phyloP scores from a whole-genome alignment of 2,113 vertebrate genomes.

The Zingel zingel region DNA sequence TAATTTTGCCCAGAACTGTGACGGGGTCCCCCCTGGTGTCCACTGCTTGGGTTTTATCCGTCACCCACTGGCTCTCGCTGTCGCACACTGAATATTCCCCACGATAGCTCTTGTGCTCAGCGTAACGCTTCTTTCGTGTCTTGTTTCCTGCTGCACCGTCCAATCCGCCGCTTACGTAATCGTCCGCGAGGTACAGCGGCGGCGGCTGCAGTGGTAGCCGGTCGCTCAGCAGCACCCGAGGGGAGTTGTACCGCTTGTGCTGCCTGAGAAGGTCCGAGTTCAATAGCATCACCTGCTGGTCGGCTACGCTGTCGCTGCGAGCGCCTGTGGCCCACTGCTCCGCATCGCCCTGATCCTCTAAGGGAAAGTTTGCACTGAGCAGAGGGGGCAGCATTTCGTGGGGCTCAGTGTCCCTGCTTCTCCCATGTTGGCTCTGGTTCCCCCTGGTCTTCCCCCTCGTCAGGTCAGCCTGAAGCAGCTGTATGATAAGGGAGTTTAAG shows the following conservation, averaged over 20 bases:
- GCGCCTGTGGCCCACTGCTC: slow-evolving; percentile 67
- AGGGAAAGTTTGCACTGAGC: slow-evolving; percentile 36
- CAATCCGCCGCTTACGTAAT: slow-evolving; percentile 83
- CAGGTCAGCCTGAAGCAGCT: slow-evolving; percentile 96
- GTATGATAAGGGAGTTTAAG: slow-evolving; percentile 95
- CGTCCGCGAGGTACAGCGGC: slow-evolving; percentile 91
- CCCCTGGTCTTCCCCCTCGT: slow-evolving; percentile 84
- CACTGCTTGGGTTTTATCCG: slow-evolving; percentile 91
- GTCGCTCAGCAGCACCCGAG: slow-evolving; percentile 93
- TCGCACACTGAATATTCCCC: slow-evolving; percentile 98
- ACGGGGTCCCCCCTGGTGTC: slow-evolving; percentile 91
- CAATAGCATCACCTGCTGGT: slow-evolving; percentile 85
- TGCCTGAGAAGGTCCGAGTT: slow-evolving; percentile 90
- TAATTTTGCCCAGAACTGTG: slow-evolving; percentile 91
- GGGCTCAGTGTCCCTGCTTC: slow-evolving; percentile 40
- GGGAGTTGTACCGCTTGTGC: slow-evolving; percentile 93
- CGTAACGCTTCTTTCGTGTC: slow-evolving; percentile 91
- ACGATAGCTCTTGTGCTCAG: slow-evolving; percentile 92
- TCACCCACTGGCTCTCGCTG: slow-evolving; percentile 96
- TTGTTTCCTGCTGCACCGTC: slow-evolving; percentile 82
- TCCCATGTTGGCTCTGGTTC: slow-evolving; percentile 63
- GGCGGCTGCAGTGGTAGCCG: slow-evolving; percentile 92
- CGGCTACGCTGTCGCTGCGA: slow-evolving; percentile 61
- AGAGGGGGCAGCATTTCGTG: slow-evolving; percentile 52
- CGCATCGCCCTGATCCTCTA: slow-evolving; percentile 62